phyloP scores from a whole-genome alignment of 2,888 invertebrate species.

The Eilema sororculum region DNA sequence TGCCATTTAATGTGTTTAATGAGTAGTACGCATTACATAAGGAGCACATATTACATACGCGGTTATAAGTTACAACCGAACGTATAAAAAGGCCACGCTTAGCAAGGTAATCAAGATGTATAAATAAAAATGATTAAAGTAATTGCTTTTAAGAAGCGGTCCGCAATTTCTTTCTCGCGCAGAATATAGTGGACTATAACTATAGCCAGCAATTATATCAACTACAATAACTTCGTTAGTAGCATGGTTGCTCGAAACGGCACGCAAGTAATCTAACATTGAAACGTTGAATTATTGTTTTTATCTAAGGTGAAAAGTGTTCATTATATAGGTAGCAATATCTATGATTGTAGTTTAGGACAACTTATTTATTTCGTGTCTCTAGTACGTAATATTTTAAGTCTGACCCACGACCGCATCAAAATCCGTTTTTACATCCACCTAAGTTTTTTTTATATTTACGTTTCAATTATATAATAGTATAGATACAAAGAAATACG shows the following conservation, averaged over 20 bases:
- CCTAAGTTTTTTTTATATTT: too few relatives aligned
- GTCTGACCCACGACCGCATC: too few relatives aligned
- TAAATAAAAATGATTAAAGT: slow-evolving; percentile 52
- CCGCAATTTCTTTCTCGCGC: slow-evolving; percentile 52
- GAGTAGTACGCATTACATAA: background rate
- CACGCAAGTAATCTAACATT: background rate
- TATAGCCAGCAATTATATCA: slow-evolving; percentile 50
- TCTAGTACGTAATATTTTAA: too few relatives aligned
- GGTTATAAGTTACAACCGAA: slow-evolving; percentile 14
- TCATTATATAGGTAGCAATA: background rate
- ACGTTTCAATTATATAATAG: too few relatives aligned
- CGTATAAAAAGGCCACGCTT: slow-evolving; percentile 32
- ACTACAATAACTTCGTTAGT: slow-evolving; percentile 53
- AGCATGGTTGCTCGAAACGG: slow-evolving; percentile 52
- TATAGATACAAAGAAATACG: too few relatives aligned
- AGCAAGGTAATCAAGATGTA: slow-evolving; percentile 37
- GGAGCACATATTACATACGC: background rate
- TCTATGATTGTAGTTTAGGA: too few relatives aligned
- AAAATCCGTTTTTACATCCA: too few relatives aligned
- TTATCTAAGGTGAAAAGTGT: background rate
- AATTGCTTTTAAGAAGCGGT: slow-evolving; percentile 50
- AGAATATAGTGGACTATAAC: slow-evolving; percentile 36
- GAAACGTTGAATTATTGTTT: background rate
- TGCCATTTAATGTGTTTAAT: background rate
- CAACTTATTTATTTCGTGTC: too few relatives aligned